Base-by-base conservation (phyloP, 1,140 invertebrate species). In the Drosophila navojoa region DNA sequence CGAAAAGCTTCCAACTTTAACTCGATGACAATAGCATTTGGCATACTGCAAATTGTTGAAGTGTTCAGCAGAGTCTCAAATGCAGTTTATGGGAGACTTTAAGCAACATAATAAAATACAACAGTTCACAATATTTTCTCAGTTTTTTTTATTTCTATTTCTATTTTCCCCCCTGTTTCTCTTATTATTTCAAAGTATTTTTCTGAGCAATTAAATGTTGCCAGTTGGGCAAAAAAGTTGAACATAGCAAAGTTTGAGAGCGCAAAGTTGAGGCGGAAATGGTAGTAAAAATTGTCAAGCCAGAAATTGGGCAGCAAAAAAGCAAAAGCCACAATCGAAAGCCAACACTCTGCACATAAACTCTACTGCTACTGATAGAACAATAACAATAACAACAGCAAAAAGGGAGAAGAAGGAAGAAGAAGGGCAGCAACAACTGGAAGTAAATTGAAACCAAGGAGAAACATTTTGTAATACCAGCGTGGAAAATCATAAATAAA, bases 151-250 rank as follows among this genome's bases (percentile, higher is more conserved):
- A 25, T 60, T 70, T 54, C 19, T 38, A 49, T 57, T 19, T n/a
- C n/a, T 59, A 22, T 10, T 61, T 71, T 67, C 49, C 61, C n/a
- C n/a, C n/a, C n/a, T n/a, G n/a, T 52, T 59, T 74, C 59, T 82
- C 9, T 1, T 32, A 32, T 32, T 71, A 22, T 70, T 69, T 66
- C 13, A 35, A 78, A 86, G 82, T 89, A 79, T 87, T 87, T 86
- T 86, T 86, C 76, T 82, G 84, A 87, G 82, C 82, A 87, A 87
- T 87, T 87, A 87, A 87, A 89, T 87, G 84, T 89, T 87, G 64
- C 84, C 84, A 87, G 84, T 87, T 89, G 76, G 19, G 66, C 72
- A 72, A 60, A 71, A 86, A 86, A 86, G 79, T 86, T 86, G 62
- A 54, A 50, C 76, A 79, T 69, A 55, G 84, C 76, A 87, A 87